Conservation (phyloP, 2,888 invertebrate species). For the Habrosyne pyritoides region DNA sequence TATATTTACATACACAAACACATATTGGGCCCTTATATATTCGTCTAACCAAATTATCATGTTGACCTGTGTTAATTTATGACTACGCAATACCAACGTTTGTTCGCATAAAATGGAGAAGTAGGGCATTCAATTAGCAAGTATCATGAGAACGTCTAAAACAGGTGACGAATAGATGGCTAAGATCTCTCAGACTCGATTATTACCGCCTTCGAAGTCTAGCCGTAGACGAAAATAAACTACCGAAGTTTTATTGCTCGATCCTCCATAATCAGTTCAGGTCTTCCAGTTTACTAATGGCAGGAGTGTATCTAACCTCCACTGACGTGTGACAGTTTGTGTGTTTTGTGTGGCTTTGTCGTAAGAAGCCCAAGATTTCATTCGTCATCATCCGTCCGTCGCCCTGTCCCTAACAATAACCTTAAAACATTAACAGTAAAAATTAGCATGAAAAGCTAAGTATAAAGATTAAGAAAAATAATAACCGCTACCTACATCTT, state of each 20-base stretch:
- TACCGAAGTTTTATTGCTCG: neutral
- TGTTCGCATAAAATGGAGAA: neutral
- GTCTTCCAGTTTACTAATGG: neutral
- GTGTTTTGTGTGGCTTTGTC: no score
- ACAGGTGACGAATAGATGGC: constrained; percentile 2
- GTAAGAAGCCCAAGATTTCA: neutral
- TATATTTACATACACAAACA: neutral
- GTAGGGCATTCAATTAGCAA: neutral
- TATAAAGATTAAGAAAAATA: no score
- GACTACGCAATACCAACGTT: neutral
- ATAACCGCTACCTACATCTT: no score
- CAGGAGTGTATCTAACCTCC: neutral
- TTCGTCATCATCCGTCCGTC: no score
- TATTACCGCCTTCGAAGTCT: neutral
- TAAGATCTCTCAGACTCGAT: neutral
- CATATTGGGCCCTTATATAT: no score
- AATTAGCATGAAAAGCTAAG: no score
- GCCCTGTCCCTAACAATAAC: no score
- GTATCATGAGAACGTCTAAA: neutral
- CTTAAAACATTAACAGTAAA: no score
- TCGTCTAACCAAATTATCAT: no score
- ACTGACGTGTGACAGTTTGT: neutral
- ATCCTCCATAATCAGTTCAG: neutral
- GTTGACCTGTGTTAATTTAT: neutral
- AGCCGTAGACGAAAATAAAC: neutral